phyloP scores from a whole-genome alignment of 2,888 invertebrate genomes.

The Tipula lateralis region DNA sequence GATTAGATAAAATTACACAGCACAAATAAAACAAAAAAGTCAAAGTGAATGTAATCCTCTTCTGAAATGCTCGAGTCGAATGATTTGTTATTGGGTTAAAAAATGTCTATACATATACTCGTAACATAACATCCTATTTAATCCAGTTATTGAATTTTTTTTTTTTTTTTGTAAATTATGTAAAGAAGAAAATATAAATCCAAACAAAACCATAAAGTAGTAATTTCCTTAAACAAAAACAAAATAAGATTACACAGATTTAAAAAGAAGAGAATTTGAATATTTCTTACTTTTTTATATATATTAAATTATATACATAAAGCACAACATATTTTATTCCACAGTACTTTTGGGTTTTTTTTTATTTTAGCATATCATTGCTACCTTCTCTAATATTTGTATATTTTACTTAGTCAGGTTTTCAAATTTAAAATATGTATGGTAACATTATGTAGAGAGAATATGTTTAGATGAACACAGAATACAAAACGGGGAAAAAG shows the following conservation, averaged over 20 bases:
- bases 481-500: background rate
- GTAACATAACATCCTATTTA: constrained; percentile 8
- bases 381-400: background rate
- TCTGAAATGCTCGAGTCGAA: background rate
- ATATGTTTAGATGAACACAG: background rate
- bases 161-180: background rate
- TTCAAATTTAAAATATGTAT: background rate
- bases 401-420: background rate
- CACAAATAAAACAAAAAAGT: constrained; percentile 4
- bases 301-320: background rate
- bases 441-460: background rate
- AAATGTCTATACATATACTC: background rate
- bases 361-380: constrained; percentile 24
- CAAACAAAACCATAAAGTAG: constrained; percentile 11
- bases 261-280: background rate
- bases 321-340: constrained; percentile 11
- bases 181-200: background rate
- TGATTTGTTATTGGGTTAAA: constrained; percentile 6
- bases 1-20: background rate
- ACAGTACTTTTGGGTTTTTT: background rate
- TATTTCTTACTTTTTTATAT: background rate
- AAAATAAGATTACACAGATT: constrained; percentile 24
- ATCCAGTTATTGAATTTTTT: constrained; percentile 24
- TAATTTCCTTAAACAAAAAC: constrained; percentile 24
- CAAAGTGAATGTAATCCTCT: background rate